Base-by-base conservation (phyloP, 2,113 vertebrate genomes). In the Emydura subglobosa region DNA sequence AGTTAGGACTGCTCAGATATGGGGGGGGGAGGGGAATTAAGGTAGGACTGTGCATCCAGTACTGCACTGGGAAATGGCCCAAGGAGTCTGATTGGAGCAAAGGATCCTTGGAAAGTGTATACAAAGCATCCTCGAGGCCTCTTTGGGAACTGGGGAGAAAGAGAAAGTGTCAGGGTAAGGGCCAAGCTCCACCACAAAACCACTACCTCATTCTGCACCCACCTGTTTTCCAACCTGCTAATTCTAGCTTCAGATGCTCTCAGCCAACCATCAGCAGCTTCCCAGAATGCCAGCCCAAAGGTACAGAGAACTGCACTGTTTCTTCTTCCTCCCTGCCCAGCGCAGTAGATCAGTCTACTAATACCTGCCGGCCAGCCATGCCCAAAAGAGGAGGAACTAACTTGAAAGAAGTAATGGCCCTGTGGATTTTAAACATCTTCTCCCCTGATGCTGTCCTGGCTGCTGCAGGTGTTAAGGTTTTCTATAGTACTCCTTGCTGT, bases 111-210 rank as follows among this genome's bases (percentile, higher is more conserved):
- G 54, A 87, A 95, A 96, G 87, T 1, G 88, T 87, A 86, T 54
- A 88, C 74, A 51, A 81, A 91, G 79, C 39, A 21, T 90, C 39
- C 49, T 47, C 1, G 42, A 78, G 42, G 74, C 74, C 42, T 84
- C 88, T 90, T 93, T 94, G 68, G 92, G 79, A 44, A 29, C 31
- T 76, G 29, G 88, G 61, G 39, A 80, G 88, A 65, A 96, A 96
- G 22, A 72, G 76, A 83, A 87, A 95, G 90, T 21, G 88, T 84
- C 87, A 27, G 39, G 47, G 29, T 86, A 79, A 53, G 88, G 92
- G 49, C 79, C 65, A n/a, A n/a, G 16, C 17, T n/a, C 34, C 31
- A 14, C 29, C 81, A 79, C 88, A 88, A 65, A 76, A 80, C 74
- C 53, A 5, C 68, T 42, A 42, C 21, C 42, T 76, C 21, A 76